phyloP scores from a whole-genome alignment of 2,113 vertebrate species.

The Tonatia bakeri region DNA sequence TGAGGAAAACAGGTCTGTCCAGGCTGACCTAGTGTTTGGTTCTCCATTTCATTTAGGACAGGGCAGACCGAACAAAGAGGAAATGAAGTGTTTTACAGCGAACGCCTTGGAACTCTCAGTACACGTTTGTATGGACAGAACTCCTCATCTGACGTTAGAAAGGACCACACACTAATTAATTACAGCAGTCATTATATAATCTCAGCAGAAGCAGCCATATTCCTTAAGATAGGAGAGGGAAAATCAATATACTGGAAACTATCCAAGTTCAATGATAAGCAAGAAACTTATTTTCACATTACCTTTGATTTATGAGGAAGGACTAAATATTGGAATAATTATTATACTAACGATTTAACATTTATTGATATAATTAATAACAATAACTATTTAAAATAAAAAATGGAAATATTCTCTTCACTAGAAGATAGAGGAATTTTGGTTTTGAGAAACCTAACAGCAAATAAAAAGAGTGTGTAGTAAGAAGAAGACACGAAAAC shows the following conservation, averaged over 20 bases:
- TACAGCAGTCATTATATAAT: neutral
- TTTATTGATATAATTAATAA: neutral
- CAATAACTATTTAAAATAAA: neutral
- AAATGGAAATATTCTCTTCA: neutral
- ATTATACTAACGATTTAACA: neutral
- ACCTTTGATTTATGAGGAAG: neutral
- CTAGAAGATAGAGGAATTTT: neutral
- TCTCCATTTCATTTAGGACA: neutral
- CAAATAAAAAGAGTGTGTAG: neutral
- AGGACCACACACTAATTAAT: neutral
- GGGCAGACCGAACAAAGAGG: neutral
- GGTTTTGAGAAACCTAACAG: neutral
- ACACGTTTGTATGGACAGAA: neutral
- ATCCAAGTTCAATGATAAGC: neutral
- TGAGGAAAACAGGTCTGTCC: slow-evolving; percentile 40
- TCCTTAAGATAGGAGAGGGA: neutral
- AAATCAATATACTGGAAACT: slow-evolving; percentile 6
- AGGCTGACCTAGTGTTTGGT: slow-evolving; percentile 8
- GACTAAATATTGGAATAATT: neutral
- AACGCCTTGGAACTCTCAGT: neutral
- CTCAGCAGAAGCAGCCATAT: neutral
- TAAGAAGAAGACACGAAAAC: neutral
- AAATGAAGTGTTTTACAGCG: neutral
- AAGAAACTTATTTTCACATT: neutral
- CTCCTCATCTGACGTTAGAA: neutral